A percentile compares a stretch with the other conserved stretches of the same genome.
These are phyloP conservation scores for Oryzias dopingdopingensis DNA, from an alignment of 2,797 vertebrate species.

Conservation along the genomic window DNA sequence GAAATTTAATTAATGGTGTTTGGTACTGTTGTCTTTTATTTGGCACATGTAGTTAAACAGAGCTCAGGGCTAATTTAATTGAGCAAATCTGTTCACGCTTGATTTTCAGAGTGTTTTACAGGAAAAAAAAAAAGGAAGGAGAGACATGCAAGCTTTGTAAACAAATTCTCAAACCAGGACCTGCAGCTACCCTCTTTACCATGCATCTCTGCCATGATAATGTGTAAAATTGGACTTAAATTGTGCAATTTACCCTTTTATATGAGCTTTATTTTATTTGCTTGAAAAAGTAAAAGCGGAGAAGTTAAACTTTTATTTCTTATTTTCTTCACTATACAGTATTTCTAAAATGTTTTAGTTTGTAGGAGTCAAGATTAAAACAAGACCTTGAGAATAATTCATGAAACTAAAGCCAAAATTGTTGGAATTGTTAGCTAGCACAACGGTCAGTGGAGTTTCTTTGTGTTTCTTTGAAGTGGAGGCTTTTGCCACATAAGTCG, in stretches of 20 bases:
- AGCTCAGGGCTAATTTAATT: conserved; percentile 55
- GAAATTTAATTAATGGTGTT: conserved; percentile 18
- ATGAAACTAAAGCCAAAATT: conserved; percentile 30
- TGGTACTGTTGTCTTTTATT: conserved; percentile 38
- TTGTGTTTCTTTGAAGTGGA: conserved; percentile 39
- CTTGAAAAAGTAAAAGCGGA: background rate
- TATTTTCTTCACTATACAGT: background rate
- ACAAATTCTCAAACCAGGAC: conserved; percentile 55
- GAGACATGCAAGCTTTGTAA: conserved; percentile 44
- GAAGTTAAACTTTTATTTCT: conserved; percentile 11
- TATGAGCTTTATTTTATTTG: no score
- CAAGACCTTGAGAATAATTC: conserved; percentile 26
- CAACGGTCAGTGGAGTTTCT: conserved; percentile 42
- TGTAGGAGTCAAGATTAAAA: conserved; percentile 6
- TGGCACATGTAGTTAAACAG: conserved; percentile 47
- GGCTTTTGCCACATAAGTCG: conserved; percentile 43
- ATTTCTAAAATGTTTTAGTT: background rate
- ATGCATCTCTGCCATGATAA: conserved; percentile 49
- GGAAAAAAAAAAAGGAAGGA: conserved; percentile 16
- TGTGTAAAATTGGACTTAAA: conserved; percentile 36
- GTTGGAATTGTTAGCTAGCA: conserved; percentile 35
- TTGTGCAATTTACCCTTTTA: conserved; percentile 8
- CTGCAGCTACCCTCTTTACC: conserved; percentile 42
- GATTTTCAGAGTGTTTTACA: conserved; percentile 47
- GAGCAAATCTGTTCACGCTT: conserved; percentile 57